These are phyloP conservation scores for Valencia hispanica DNA, from an alignment of 2,797 vertebrate genomes.

Conservation along the genomic window DNA sequence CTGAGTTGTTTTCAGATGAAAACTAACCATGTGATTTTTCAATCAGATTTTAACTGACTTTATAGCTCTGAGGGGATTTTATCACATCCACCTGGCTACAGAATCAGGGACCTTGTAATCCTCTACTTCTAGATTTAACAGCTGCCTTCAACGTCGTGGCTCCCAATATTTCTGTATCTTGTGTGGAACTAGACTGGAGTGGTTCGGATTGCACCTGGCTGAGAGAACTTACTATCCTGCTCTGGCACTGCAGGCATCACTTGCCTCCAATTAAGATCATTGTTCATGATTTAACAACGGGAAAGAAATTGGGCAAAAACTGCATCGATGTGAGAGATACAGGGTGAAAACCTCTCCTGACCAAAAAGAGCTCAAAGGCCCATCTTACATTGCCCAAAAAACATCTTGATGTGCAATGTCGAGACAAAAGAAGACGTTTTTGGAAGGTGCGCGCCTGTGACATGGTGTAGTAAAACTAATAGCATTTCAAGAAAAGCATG, in stretches of 20 bases:
- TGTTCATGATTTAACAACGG: background rate
- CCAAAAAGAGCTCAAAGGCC: background rate
- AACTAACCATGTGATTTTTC: background rate
- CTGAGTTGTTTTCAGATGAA: background rate
- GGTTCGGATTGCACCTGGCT: background rate
- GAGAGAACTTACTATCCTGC: background rate
- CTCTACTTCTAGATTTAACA: background rate
- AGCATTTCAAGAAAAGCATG: too few species aligned
- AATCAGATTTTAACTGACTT: background rate
- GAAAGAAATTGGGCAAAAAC: background rate
- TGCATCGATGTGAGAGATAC: background rate
- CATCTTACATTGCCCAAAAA: too few species aligned
- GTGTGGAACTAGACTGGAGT: background rate
- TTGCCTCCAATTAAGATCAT: background rate
- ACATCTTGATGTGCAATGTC: background rate
- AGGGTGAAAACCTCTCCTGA: background rate
- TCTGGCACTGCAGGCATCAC: background rate
- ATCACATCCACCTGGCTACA: background rate
- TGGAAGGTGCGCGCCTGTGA: background rate
- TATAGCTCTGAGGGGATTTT: background rate
- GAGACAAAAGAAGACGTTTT: background rate
- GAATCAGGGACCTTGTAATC: background rate
- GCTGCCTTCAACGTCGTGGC: background rate
- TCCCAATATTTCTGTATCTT: background rate
- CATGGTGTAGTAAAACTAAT: background rate